Evolutionary conservation across 2,113 vertebrate genomes (phyloP), one percentile per base, ranked within the genome.

Genomic region (Cyanoliseus patagonus): DNA sequence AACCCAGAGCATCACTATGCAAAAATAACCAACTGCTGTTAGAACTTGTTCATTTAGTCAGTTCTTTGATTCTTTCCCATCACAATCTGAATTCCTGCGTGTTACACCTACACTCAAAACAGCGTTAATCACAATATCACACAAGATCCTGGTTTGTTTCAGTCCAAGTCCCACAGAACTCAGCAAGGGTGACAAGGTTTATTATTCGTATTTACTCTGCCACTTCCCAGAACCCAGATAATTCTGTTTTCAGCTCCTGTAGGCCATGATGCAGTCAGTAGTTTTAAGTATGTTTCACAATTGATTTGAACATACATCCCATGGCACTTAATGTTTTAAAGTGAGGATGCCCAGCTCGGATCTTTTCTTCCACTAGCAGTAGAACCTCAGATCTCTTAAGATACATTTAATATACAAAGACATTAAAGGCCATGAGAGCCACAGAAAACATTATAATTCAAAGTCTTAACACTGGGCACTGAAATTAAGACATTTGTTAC

Each of bases 201-300:
- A 72, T 95, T 79, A 51, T 61, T 83, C 70, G 81, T 94, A 94
- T 92, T 96, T 95, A 91, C 89, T 73, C 81, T 91, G 87, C 70
- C 82, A 95, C 91, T 95, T 94, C 78, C 94, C 78, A 92, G 93
- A 95, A 88, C 64, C 24, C 52, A 68, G 84, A 91, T 82, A 12
- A 41, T 73, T 82, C 73, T 87, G 86, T 88, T 94, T 91, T 91
- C 82, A 94, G 87, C 62, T 79, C 84, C 61, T 49, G 35, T 2
- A 46, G 53, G 83, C 33, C 63, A 75, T 59, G 69, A 93, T 82
- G 81, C 77, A 82, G 77, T 75, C 81, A 79, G 77, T 52, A 75
- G 84, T 73, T 92, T 92, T 28, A 83, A 75, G 77, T 55, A 69
- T 31, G 44, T 61, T 95, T 94, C 90, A 79, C 78, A 83, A 67